Percentiles rank a stretch among this genome's conserved stretches.
Conservation (phyloP, 2,797 vertebrate genomes). For the Pipistrellus pipistrellus region DNA sequence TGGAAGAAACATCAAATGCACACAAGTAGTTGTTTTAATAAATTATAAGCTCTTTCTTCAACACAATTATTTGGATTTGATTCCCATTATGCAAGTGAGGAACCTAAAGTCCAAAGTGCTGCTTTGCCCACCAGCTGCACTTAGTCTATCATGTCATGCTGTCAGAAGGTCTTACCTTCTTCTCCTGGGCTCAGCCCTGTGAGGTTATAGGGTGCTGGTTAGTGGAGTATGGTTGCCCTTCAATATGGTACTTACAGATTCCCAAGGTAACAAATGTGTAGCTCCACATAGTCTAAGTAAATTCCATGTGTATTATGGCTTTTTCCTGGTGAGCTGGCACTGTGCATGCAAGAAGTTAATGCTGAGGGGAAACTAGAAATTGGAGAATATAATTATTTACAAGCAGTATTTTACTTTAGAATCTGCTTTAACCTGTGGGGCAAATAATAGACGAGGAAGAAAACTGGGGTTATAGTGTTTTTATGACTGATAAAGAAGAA, state of each 20-base stretch:
- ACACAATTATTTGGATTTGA: slow-evolving; percentile 17
- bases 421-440: slow-evolving; percentile 63
- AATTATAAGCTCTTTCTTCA: not conserved
- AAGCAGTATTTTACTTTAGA: slow-evolving; percentile 72
- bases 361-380: not conserved
- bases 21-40: not conserved
- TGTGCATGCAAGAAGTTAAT: not conserved
- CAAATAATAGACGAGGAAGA: slow-evolving; percentile 67
- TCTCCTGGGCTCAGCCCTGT: not conserved
- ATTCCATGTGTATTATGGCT: not conserved
- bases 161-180: not conserved
- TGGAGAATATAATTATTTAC: not conserved
- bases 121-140: not conserved
- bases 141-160: not conserved
- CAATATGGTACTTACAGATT: not conserved
- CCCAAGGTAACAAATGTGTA: not conserved
- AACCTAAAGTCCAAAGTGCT: not conserved
- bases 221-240: not conserved
- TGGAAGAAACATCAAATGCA: not conserved
- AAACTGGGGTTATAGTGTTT: slow-evolving; percentile 74
- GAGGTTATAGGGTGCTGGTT: not conserved
- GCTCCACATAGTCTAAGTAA: not conserved
- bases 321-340: not conserved
- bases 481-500: slow-evolving; percentile 74
- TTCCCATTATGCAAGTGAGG: not conserved